Percentiles rank a stretch among this genome's conserved stretches.
Evolutionary conservation across 2,888 invertebrate genomes (phyloP).

Genomic region (Epicampocera succincta): DNA sequence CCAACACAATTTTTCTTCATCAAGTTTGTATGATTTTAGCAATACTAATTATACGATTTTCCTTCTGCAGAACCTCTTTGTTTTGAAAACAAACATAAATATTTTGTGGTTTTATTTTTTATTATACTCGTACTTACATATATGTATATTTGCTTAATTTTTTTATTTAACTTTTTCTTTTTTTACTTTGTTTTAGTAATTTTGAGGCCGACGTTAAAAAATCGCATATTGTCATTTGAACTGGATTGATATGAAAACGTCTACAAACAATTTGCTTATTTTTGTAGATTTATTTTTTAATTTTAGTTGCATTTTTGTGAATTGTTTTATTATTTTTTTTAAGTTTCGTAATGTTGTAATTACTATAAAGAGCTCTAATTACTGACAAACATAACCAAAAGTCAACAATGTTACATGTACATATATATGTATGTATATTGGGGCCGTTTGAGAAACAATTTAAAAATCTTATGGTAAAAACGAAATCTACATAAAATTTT

Average conservation of each 20-base stretch:
- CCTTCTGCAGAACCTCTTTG: too few species aligned
- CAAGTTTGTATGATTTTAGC: too few species aligned
- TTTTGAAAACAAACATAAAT: too few species aligned
- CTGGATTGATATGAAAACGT: conserved; percentile 29
- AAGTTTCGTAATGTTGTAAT: conserved; percentile 5
- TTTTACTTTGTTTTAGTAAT: conserved; percentile 42
- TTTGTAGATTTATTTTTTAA: conserved; percentile 44
- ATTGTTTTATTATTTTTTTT: conserved; percentile 27
- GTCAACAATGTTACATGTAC: not conserved
- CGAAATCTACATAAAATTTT: too few species aligned
- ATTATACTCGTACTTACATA: not conserved
- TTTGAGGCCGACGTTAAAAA: conserved; percentile 26
- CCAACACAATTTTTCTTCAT: too few species aligned
- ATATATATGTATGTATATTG: not conserved
- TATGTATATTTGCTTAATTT: not conserved
- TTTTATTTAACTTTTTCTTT: not conserved
- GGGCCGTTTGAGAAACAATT: too few species aligned
- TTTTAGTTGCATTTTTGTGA: conserved; percentile 27
- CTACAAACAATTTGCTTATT: conserved; percentile 38
- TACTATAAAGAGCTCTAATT: conserved; percentile 11
- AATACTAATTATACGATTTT: too few species aligned
- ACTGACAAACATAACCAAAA: conserved; percentile 41
- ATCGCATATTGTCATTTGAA: conserved; percentile 26
- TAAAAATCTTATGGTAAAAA: too few species aligned
- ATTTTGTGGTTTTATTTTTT: not conserved